A percentile compares a stretch with the other conserved stretches of the same genome.
Evolutionary conservation across 2,113 vertebrate genomes (phyloP).

Genomic region (Pelobates fuscus): DNA sequence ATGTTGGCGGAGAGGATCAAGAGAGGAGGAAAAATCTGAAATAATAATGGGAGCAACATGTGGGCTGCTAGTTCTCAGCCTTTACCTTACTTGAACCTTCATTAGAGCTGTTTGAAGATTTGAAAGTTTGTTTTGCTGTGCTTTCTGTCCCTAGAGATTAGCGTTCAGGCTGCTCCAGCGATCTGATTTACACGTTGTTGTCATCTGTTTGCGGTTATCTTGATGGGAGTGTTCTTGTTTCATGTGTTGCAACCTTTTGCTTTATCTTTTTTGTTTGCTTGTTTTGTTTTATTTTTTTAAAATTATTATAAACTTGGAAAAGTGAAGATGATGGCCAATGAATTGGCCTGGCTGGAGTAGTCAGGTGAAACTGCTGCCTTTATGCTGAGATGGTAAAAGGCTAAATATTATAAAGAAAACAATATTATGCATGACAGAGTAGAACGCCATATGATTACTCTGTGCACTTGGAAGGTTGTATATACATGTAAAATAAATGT

Average conservation of each 20-base stretch:
- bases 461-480: too few relatives aligned
- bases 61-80: constrained; percentile 40
- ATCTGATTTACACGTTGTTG: constrained; percentile 43
- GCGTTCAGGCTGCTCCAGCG: constrained; percentile 7
- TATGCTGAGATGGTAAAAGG: neutral
- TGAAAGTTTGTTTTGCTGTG: constrained; percentile 44
- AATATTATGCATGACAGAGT: too few relatives aligned
- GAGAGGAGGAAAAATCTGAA: constrained; percentile 34
- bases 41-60: constrained; percentile 47
- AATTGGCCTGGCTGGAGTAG: neutral
- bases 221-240: constrained; percentile 13
- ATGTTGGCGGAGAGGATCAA: constrained; percentile 39
- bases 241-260: constrained; percentile 27
- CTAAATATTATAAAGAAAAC: neutral
- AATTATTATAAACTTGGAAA: neutral
- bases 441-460: too few relatives aligned
- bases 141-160: constrained; percentile 26
- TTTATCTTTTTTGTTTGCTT: neutral
- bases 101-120: constrained; percentile 48
- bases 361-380: neutral
- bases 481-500: too few relatives aligned
- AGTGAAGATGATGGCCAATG: neutral
- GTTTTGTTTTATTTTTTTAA: too few relatives aligned
- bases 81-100: constrained; percentile 50
- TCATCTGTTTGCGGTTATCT: constrained; percentile 48